These are phyloP conservation scores for Seriola rivoliana DNA, from an alignment of 2,113 vertebrate species.

Conservation along the genomic window DNA sequence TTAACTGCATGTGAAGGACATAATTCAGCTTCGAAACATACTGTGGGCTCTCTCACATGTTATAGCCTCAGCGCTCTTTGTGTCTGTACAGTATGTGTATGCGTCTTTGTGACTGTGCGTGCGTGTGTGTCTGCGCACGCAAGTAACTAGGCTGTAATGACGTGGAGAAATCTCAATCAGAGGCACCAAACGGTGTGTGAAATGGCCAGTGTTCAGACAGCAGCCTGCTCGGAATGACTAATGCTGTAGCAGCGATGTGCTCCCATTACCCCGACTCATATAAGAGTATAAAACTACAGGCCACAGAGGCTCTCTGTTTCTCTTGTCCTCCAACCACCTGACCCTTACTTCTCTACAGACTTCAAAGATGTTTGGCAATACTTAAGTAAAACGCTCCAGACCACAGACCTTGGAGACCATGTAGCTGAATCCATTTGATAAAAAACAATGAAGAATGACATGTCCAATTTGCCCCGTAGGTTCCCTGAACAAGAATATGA, in stretches of 20 bases:
- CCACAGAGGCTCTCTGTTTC: slow-evolving; percentile 35
- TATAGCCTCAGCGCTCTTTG: not conserved
- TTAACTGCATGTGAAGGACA: slow-evolving; percentile 4
- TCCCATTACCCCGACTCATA: slow-evolving; percentile 52
- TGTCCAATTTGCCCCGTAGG: not conserved
- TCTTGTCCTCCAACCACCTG: slow-evolving; percentile 23
- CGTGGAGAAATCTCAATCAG: slow-evolving; percentile 66
- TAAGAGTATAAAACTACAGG: slow-evolving; percentile 16
- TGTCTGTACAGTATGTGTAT: not conserved
- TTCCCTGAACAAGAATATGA: not conserved
- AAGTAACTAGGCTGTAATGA: slow-evolving; percentile 52
- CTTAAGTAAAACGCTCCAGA: slow-evolving; percentile 21
- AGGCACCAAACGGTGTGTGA: slow-evolving; percentile 67
- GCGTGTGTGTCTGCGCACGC: not conserved
- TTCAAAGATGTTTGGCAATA: slow-evolving; percentile 3
- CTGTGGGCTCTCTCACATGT: slow-evolving; percentile 7
- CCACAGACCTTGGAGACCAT: slow-evolving; percentile 3
- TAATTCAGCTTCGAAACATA: slow-evolving; percentile 9
- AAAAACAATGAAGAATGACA: not conserved
- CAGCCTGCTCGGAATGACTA: slow-evolving; percentile 63
- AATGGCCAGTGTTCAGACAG: slow-evolving; percentile 66
- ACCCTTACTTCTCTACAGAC: slow-evolving; percentile 11
- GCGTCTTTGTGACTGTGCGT: too few relatives aligned
- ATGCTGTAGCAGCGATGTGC: slow-evolving; percentile 34
- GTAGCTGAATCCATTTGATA: not conserved